These are phyloP conservation scores for Cirrhinus molitorella DNA, from an alignment of 2,797 vertebrate genomes.

Conservation along the genomic window DNA sequence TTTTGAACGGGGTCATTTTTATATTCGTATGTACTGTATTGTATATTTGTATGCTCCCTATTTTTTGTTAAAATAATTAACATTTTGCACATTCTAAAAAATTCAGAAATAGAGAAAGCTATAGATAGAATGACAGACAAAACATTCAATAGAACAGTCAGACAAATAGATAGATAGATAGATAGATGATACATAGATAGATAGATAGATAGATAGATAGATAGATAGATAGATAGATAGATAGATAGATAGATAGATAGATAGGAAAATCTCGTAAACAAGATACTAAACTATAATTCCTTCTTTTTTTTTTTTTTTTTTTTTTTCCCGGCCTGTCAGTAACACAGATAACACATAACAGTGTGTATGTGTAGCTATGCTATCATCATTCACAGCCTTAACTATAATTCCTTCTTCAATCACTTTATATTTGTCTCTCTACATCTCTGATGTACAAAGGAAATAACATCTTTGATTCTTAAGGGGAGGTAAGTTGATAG, in stretches of 20 bases:
- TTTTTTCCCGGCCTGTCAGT: too few relatives aligned
- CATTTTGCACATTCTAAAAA: too few relatives aligned
- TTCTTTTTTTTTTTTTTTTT: too few relatives aligned
- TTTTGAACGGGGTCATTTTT: too few relatives aligned
- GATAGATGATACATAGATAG: neutral
- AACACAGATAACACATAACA: too few relatives aligned
- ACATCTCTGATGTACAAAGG: neutral
- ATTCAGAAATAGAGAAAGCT: too few relatives aligned
- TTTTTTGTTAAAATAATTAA: too few relatives aligned
- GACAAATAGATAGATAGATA: neutral
- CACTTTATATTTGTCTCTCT: neutral
- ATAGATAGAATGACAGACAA: neutral
- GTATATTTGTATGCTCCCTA: too few relatives aligned
- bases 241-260: neutral
- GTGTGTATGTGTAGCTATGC: too few relatives aligned
- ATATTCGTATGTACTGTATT: too few relatives aligned
- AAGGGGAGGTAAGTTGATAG: conserved; percentile 22
- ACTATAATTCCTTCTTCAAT: conserved; percentile 16
- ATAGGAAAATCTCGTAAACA: neutral
- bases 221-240: too few relatives aligned
- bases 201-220: neutral
- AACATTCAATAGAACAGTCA: neutral
- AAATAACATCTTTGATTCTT: conserved; percentile 31
- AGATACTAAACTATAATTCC: conserved; percentile 1
- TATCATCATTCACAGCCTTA: too few relatives aligned